Evolutionary conservation across 2,888 invertebrate species (phyloP), one percentile per base, ranked within the genome.

Genomic region (Chydorus sphaericus): DNA sequence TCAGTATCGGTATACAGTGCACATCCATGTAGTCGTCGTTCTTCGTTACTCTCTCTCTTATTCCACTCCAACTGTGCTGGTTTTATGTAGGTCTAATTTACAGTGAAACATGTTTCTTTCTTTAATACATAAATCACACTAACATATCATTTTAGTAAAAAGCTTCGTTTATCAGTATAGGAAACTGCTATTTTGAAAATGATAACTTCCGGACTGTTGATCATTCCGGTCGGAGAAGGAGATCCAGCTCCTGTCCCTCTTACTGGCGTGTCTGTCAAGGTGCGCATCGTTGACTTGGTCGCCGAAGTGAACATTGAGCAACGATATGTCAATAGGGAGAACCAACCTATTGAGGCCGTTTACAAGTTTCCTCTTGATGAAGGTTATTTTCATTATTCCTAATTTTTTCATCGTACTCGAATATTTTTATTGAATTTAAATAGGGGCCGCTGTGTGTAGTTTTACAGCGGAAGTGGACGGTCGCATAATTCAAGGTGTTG

Each of bases 281-380:
- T 37, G 4, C n/a, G 18, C 8, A 48, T 58, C 18, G 29, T 57
- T 26, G 56, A 58, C 30, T 31, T 56, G 31, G 39, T 51, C 30
- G 58, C 58, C 3, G 51, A 58, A 31, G 58, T 58, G 18, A 36
- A 37, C 8, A 44, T 58, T 28, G 57, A 56, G 14, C 63, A 63
- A 48, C 60, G 60, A 26, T 63, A 62, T 44, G 57, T 59, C 16
- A 63, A 63, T 48, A 58, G 57, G 28, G 63, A 63, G 52, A 57
- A 57, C 18, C 36, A 60, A 5, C 62, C 63, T 16, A 62, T 63
- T 56, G 63, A 63, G 54, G 61, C 61, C 2, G 55, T 62, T 33
- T 63, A 62, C 33, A 60, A 59, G 18, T 62, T 62, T 51, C 62
- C 62, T 0, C 54, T 62, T 7, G 61, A 62, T 57, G 60, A 61